Conservation (phyloP, 2,113 vertebrate species). For the Puntigrus tetrazona region DNA sequence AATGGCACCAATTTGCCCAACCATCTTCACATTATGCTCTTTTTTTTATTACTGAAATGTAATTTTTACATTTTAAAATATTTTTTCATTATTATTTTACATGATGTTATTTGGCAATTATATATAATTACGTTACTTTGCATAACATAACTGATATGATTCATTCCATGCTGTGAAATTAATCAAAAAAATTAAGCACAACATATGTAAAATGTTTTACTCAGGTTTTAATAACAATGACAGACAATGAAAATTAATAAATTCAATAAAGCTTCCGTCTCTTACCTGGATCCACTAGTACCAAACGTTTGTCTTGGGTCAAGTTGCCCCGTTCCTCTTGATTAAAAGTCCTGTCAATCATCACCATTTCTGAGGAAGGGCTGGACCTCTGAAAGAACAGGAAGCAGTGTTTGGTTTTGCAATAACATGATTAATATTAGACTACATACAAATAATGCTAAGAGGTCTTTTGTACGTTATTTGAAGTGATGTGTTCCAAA, state of each 20-base stretch:
- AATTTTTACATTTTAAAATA: neutral
- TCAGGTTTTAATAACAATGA: neutral
- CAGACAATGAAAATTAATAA: neutral
- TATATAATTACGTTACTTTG: neutral
- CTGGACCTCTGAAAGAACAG: conserved; percentile 79
- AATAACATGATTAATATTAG: neutral
- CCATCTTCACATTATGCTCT: neutral
- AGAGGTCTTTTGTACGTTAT: neutral
- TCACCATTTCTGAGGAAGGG: conserved; percentile 97
- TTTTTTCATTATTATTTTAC: too few relatives aligned
- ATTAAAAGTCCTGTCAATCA: conserved; percentile 98
- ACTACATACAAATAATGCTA: neutral
- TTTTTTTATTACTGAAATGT: neutral
- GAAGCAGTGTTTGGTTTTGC: neutral
- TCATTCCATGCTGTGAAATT: too few relatives aligned
- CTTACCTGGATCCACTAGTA: conserved; percentile 92
- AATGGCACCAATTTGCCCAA: neutral
- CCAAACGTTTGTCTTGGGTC: conserved; percentile 91
- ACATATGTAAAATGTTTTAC: neutral
- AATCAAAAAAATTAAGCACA: too few relatives aligned
- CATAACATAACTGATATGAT: neutral
- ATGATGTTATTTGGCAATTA: neutral
- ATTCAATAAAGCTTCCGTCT: neutral
- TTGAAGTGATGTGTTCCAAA: neutral
- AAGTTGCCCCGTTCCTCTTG: conserved; percentile 91